Percentiles rank a stretch among this genome's conserved stretches.
Evolutionary conservation across 2,113 vertebrate genomes (phyloP).

Genomic region (Madoqua kirkii): DNA sequence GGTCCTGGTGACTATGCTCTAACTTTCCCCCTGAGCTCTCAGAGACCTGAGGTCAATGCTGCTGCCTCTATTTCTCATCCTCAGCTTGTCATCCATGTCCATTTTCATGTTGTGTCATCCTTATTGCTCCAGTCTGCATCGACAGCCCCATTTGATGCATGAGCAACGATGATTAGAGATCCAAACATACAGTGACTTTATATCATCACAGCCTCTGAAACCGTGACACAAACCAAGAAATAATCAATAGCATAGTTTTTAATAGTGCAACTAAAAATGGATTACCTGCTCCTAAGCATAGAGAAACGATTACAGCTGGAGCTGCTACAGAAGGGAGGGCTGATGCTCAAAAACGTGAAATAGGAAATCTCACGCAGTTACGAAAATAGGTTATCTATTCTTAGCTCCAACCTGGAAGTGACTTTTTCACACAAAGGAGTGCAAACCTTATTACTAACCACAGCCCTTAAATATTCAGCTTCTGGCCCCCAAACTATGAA

Average conservation of each 20-base stretch:
- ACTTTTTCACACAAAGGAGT: constrained; percentile 8
- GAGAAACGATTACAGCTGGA: not conserved
- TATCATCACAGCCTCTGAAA: not conserved
- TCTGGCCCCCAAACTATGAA: constrained; percentile 1
- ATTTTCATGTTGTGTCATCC: not conserved
- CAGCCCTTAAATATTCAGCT: not conserved
- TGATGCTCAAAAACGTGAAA: not conserved
- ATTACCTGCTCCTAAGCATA: not conserved
- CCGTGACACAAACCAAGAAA: not conserved
- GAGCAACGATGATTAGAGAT: not conserved
- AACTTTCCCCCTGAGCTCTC: not conserved
- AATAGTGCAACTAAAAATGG: constrained; percentile 12
- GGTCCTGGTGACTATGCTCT: not conserved
- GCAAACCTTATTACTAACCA: not conserved
- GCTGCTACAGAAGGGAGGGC: not conserved
- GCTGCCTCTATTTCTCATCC: not conserved
- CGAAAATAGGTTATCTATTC: not conserved
- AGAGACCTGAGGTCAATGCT: not conserved
- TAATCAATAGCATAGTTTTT: constrained; percentile 2
- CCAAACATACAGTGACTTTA: not conserved
- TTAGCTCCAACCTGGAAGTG: constrained; percentile 4
- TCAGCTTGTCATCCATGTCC: no score
- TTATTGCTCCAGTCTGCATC: not conserved
- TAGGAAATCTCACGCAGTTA: not conserved
- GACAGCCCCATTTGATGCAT: not conserved